Percentiles rank a stretch among this genome's conserved stretches.
Evolutionary conservation across 2,113 vertebrate species (phyloP).

Genomic region (Xiphophorus couchianus): DNA sequence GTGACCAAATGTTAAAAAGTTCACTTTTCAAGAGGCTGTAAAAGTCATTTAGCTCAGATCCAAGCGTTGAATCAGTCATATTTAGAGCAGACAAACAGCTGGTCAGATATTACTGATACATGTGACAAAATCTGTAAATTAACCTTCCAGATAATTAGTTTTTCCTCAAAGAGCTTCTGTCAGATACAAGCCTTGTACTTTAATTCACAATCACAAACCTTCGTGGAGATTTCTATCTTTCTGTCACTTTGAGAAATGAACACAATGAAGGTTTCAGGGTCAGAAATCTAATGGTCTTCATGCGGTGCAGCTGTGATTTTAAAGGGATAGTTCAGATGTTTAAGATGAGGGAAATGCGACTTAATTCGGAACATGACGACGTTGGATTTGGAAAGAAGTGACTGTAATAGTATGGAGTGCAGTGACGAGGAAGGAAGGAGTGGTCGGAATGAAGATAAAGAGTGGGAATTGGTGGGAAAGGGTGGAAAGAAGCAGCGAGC

Average conservation of each 20-base stretch:
- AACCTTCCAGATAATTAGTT: slow-evolving; percentile 23
- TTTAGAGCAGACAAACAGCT: neutral
- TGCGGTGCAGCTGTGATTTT: slow-evolving; percentile 5
- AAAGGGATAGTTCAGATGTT: too few species aligned
- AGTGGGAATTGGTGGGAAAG: too few species aligned
- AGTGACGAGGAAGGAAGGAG: too few species aligned
- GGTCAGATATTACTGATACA: neutral
- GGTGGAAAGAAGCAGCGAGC: too few species aligned
- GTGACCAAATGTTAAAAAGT: neutral
- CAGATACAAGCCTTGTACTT: slow-evolving; percentile 40
- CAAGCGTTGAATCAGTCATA: neutral
- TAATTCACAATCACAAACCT: slow-evolving; percentile 41
- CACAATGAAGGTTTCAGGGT: slow-evolving; percentile 51
- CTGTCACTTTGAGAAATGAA: slow-evolving; percentile 62
- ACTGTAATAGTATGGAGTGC: too few species aligned
- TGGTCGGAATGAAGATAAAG: too few species aligned
- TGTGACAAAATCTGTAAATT: slow-evolving; percentile 43
- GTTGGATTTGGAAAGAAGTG: too few species aligned
- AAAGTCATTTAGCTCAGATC: neutral
- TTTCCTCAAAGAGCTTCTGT: slow-evolving; percentile 1
- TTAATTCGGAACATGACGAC: too few species aligned
- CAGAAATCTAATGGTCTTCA: slow-evolving; percentile 55
- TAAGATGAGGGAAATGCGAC: too few species aligned
- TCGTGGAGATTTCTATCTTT: slow-evolving; percentile 62
- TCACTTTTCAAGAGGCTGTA: neutral